Conservation (phyloP, 1,140 invertebrate genomes). For the Chionoecetes opilio region DNA sequence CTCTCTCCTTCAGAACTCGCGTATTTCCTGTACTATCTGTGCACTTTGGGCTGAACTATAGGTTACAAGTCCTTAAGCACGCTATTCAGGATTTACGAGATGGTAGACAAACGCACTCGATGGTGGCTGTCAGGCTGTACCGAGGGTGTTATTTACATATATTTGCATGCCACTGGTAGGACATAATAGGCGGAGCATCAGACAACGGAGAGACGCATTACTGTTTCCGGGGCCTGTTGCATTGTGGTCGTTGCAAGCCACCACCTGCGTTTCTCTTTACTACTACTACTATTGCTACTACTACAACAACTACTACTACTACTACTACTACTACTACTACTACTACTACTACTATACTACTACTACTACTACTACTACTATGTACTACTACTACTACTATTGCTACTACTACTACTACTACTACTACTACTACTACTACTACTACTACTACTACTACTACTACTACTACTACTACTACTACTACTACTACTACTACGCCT, state of each 20-base stretch:
- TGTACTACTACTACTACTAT: constrained; percentile 12
- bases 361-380: no score
- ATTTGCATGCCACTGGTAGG: constrained; percentile 4
- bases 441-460: constrained; percentile 23
- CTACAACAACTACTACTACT: no score
- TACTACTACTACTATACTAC: no score
- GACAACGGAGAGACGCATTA: not conserved
- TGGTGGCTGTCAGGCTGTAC: not conserved
- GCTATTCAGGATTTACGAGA: not conserved
- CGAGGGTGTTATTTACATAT: constrained; percentile 2
- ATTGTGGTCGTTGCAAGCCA: not conserved
- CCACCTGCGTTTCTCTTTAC: not conserved
- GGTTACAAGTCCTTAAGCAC: not conserved
- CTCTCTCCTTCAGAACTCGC: no score
- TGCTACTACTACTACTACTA: constrained; percentile 15
- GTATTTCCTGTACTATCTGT: no score
- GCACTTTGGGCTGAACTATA: not conserved
- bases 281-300: no score
- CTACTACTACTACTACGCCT: not conserved
- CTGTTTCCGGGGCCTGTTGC: not conserved
- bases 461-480: constrained; percentile 20
- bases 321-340: no score
- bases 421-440: constrained; percentile 23
- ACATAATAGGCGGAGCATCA: not conserved
- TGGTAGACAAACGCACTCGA: not conserved